Conservation (phyloP, 2,113 vertebrate species). For the Telmatochromis sp. region DNA sequence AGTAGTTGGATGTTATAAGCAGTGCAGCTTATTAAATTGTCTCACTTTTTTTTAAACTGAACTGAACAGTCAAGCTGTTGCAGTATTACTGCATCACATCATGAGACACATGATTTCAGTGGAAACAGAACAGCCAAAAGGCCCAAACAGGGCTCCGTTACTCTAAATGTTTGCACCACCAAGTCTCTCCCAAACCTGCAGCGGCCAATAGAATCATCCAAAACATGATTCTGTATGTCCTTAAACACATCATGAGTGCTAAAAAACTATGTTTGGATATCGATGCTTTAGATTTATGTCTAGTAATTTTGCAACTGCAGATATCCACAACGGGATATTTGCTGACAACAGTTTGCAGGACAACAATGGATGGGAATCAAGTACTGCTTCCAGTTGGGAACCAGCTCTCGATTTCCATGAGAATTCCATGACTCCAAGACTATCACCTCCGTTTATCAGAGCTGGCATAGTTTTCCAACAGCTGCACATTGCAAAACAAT, state of each 20-base stretch:
- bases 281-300: neutral
- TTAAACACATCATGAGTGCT: accelerated
- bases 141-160: neutral
- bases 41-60: neutral
- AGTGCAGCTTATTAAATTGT: neutral
- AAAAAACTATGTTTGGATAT: neutral
- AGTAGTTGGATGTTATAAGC: neutral
- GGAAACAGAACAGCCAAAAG: neutral
- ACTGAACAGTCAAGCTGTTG: neutral
- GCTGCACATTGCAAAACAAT: neutral
- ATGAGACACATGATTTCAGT: neutral
- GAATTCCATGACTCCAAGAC: neutral
- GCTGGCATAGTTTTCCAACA: neutral
- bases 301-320: neutral
- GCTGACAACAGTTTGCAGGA: neutral
- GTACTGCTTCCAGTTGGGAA: neutral
- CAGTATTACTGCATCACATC: neutral
- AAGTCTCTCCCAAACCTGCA: neutral
- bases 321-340: neutral
- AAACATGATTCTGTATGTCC: neutral
- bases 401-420: neutral
- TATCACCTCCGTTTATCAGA: neutral
- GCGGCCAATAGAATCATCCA: neutral
- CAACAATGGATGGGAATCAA: neutral
- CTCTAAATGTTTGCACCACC: neutral